Percentiles rank a stretch among this genome's conserved stretches.
phyloP scores from a whole-genome alignment of 2,113 vertebrate species.

The Calypte anna region DNA sequence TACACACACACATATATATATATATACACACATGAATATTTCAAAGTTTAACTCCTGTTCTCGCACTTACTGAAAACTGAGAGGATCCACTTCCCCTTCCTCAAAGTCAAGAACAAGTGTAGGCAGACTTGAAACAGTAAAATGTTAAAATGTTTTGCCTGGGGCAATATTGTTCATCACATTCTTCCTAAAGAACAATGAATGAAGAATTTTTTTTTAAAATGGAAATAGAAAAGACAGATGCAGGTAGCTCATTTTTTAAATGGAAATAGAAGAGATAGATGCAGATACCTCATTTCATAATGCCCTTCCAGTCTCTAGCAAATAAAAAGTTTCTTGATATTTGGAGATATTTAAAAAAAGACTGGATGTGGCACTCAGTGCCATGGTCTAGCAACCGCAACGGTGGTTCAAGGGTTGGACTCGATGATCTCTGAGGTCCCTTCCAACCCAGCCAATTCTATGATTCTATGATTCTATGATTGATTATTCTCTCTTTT shows the following conservation, averaged over 20 bases:
- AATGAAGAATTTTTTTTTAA: background rate
- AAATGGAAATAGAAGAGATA: constrained; percentile 11
- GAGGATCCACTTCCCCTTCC: background rate
- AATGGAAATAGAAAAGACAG: constrained; percentile 19
- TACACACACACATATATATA: too few species aligned
- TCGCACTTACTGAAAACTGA: background rate
- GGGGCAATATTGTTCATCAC: background rate
- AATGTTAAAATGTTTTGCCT: background rate
- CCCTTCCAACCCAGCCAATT: too few species aligned
- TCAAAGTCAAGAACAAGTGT: background rate
- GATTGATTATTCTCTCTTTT: background rate
- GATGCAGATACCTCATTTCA: constrained; percentile 41
- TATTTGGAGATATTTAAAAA: too few species aligned
- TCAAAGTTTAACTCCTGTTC: background rate
- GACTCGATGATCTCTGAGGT: too few species aligned
- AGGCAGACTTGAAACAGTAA: background rate
- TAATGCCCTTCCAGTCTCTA: constrained; percentile 10
- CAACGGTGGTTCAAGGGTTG: too few species aligned
- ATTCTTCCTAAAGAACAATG: constrained; percentile 16
- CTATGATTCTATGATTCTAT: too few species aligned
- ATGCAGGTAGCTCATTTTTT: constrained; percentile 29
- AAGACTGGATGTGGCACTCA: too few species aligned
- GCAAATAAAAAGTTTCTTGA: background rate
- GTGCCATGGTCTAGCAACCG: too few species aligned
- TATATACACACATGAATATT: background rate